phyloP scores from a whole-genome alignment of 2,113 vertebrate genomes.

The Platycercus adscitus region DNA sequence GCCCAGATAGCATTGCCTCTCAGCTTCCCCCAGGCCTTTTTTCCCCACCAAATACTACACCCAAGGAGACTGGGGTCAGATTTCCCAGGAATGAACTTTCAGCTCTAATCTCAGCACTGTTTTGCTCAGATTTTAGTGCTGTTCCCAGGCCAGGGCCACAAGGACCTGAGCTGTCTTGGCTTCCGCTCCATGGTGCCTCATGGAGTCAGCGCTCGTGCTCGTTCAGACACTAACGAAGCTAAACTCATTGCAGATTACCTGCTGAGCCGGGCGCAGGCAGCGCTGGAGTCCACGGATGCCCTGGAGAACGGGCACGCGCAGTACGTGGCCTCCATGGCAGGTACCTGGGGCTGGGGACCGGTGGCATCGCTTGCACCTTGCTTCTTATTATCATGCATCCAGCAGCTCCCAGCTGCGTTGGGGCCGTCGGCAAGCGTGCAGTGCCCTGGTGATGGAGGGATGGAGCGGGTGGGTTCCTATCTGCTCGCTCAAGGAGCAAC shows the following conservation, averaged over 20 bases:
- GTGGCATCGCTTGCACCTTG: neutral
- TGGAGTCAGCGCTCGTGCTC: neutral
- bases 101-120: neutral
- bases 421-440: neutral
- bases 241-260: slow-evolving; percentile 85
- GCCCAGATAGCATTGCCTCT: rapidly evolving
- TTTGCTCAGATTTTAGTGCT: neutral
- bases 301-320: slow-evolving; percentile 85
- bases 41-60: neutral
- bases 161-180: neutral
- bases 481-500: rapidly evolving
- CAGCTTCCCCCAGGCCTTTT: neutral
- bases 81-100: neutral
- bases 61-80: rapidly evolving
- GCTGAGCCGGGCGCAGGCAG: slow-evolving; percentile 85
- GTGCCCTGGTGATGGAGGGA: neutral
- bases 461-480: neutral
- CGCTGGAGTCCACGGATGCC: slow-evolving; percentile 81
- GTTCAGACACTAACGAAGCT: neutral
- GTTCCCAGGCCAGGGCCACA: rapidly evolving
- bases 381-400: neutral
- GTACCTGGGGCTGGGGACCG: slow-evolving; percentile 64
- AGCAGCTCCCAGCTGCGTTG: rapidly evolving
- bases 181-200: rapidly evolving
- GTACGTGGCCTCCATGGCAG: slow-evolving; percentile 83